Conservation (phyloP, 23 tunicate species). For the Corella eumyota region DNA sequence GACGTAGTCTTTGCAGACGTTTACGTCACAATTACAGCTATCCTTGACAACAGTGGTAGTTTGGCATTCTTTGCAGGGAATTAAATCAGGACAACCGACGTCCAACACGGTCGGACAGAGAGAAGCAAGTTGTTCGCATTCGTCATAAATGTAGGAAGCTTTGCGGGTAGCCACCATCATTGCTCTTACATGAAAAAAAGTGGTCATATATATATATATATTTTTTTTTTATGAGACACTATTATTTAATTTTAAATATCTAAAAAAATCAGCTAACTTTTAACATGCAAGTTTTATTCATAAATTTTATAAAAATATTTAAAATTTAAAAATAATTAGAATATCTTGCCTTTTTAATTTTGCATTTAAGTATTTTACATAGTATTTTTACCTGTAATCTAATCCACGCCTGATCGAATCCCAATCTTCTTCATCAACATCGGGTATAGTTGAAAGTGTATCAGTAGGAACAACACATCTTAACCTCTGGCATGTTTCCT, state of each 20-base stretch:
- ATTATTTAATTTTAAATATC: no score
- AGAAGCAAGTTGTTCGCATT: constrained; percentile 31
- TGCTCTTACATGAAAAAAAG: no score
- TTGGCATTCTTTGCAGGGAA: constrained; percentile 29
- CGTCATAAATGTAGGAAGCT: constrained; percentile 21
- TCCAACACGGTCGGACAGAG: constrained; percentile 36
- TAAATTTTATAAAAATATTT: no score
- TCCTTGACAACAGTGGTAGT: constrained; percentile 11
- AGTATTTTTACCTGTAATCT: constrained; percentile 22
- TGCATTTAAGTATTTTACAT: no score
- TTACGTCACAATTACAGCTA: constrained; percentile 26
- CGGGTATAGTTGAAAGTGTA: not conserved
- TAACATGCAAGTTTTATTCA: no score
- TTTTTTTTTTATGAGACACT: no score
- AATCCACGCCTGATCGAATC: constrained; percentile 11
- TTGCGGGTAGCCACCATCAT: constrained; percentile 18
- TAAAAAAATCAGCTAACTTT: no score
- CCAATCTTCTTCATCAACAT: constrained; percentile 34
- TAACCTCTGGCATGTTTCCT: constrained; percentile 30
- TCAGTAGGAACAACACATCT: constrained; percentile 20
- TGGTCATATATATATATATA: no score
- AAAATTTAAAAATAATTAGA: no score
- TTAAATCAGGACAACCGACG: constrained; percentile 41
- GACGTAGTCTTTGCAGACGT: constrained; percentile 18
- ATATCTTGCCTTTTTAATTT: no score